Percentiles rank a stretch among this genome's conserved stretches.
Conservation (phyloP, 2,797 vertebrate genomes). For the Poecile montanus region DNA sequence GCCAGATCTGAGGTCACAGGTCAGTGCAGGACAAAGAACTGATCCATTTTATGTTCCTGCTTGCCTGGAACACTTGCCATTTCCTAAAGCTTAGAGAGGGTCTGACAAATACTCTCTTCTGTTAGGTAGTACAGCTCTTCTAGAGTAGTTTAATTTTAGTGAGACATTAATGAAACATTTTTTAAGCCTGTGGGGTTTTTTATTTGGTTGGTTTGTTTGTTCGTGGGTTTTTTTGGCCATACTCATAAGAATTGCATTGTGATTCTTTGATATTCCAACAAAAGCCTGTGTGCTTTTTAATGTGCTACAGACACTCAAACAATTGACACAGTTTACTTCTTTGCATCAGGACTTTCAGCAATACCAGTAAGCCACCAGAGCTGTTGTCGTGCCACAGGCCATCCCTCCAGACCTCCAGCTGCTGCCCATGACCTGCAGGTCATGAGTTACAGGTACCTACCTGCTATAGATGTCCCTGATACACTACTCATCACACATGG, state of each 20-base stretch:
- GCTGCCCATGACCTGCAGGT: neutral
- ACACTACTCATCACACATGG: too few relatives aligned
- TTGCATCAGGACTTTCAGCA: neutral
- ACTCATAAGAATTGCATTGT: neutral
- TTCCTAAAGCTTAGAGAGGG: neutral
- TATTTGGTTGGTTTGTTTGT: neutral
- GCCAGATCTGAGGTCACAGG: neutral
- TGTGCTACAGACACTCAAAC: neutral
- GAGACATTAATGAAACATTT: neutral
- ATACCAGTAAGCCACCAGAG: neutral
- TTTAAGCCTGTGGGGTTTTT: neutral
- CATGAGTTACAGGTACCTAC: neutral
- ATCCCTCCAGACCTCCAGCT: neutral
- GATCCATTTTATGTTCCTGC: neutral
- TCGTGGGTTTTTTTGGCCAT: rapidly evolving
- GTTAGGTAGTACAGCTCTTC: neutral
- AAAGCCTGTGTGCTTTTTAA: neutral
- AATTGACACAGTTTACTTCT: neutral
- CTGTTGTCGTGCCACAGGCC: neutral
- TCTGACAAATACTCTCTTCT: neutral
- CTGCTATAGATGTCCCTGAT: neutral
- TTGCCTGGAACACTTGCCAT: neutral
- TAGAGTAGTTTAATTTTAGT: neutral
- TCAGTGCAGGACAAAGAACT: neutral
- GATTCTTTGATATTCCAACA: neutral